Base-by-base conservation (phyloP, 2,113 vertebrate species). In the Bubo scandiacus region DNA sequence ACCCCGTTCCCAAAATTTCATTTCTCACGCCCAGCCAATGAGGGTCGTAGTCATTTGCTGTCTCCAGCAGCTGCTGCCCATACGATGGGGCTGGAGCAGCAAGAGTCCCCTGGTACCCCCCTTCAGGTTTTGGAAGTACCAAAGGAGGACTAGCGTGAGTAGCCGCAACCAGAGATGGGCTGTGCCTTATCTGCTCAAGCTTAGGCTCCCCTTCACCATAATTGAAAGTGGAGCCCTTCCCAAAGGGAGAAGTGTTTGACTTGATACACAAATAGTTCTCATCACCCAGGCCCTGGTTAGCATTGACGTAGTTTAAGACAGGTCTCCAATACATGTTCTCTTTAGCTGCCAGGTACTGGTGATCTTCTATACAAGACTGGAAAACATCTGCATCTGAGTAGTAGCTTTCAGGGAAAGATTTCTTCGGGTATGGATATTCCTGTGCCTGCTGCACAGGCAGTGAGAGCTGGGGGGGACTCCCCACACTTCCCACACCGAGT, bases 51-150 rank as follows among this genome's bases (percentile, higher is more conserved):
- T 86, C 74, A 74, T 51, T 85, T 32, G 47, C 81, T 16, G 71
- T 5, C 23, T 94, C 96, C 71, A 87, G 91, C 73, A 94, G 58
- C 91, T 95, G 97, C 84, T 96, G 94, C 62, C 87, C 96, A 1
- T 49, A 91, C 0, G 2, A 20, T 1, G 43, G 45, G 10, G 51
- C 84, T 43, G 78, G 26, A 82, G 81, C 8, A 3, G 36, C n/a
- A 26, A 84, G 5, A 0, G 20, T 8, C 54, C 59, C 85, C 15
- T 85, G 97, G 45, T 65, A 83, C 0, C 14, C 90, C 11, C 11
- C 92, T 30, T 96, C 86, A 1, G 82, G 67, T 34, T 96, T 95
- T 83, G 89, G 58, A 58, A 30, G 34, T 29, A 43, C 63, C 30
- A 11, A 67, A 78, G 95, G 75, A 87, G 84, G 55, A 57, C 85